Percentiles rank a stretch among this genome's conserved stretches.
phyloP scores from a whole-genome alignment of 2,797 vertebrate genomes.

The Scolopax rusticola region DNA sequence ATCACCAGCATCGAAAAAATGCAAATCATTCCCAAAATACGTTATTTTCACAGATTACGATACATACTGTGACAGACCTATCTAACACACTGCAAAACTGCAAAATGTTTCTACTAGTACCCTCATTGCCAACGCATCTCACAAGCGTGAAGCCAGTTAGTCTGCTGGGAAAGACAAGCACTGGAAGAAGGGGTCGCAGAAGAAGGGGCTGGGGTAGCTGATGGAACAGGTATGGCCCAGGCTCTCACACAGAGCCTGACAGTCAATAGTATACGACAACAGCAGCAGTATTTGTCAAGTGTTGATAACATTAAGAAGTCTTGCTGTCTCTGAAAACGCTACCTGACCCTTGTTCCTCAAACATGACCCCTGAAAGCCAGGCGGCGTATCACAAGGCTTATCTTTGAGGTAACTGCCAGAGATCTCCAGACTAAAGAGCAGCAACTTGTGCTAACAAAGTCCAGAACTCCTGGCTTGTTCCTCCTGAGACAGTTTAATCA shows the following conservation, averaged over 20 bases:
- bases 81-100: neutral
- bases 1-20: neutral
- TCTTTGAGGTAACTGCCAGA: neutral
- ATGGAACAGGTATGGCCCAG: neutral
- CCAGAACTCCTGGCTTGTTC: neutral
- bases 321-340: neutral
- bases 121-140: neutral
- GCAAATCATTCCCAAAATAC: slow-evolving; percentile 10
- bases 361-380: accelerated
- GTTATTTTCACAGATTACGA: slow-evolving; percentile 12
- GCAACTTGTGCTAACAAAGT: neutral
- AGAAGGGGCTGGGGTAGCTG: neutral
- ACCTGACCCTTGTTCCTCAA: accelerated
- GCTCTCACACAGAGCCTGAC: neutral
- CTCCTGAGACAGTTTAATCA: neutral
- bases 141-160: neutral
- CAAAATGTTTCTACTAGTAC: neutral
- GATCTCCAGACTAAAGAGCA: neutral
- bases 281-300: neutral
- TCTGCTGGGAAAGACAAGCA: neutral
- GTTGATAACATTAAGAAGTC: neutral
- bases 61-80: slow-evolving; percentile 10
- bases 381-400: too few relatives aligned
- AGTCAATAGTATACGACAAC: neutral
- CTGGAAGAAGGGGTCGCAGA: neutral